Base-by-base conservation (phyloP, 2,113 vertebrate species). In the Beaufortia kweichowensis region DNA sequence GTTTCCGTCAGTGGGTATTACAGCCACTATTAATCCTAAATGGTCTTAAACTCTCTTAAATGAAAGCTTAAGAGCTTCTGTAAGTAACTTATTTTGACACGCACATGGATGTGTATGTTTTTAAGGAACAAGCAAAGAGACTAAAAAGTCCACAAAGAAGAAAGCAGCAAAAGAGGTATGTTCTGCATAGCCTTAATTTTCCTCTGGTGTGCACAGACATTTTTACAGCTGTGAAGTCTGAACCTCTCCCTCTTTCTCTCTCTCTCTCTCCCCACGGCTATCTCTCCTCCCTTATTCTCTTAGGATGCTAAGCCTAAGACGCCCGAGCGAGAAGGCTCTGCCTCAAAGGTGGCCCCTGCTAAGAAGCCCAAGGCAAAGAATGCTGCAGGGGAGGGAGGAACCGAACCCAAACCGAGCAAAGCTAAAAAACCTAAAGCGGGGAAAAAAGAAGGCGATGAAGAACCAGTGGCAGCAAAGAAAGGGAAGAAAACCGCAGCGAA, bases 281-380 rank as follows among this genome's bases (percentile, higher is more conserved):
- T 35, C 46, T 35, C 19, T 39, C 15, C 17, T 60, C 56, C 19
- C 12, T 41, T 2, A 43, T 65, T 48, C 21, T 62, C 28, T 50
- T 56, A 91, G 88, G 82, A 83, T 3, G 14, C 57, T 0, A 88
- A 89, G 80, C 80, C 77, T 0, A 83, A 82, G 41, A 79, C 65
- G 6, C 31, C 59, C 1, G 56, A 23, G 55, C 31, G 39, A 0
- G 66, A 73, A 8, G 56, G 41, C 8, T 3, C 74, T 0, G 11
- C 79, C 0, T 75, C 86, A 33, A 91, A 89, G 33, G 83, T 56
- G 50, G 69, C 82, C 2, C 84, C 88, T 43, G 89, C 70, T 4
- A 92, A 91, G 73, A 92, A 84, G 68, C 87, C 89, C 5, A 92
- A 88, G 71, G 79, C 81, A 48, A 91, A 90, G 57, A 85, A 79